These are phyloP conservation scores for Laticauda colubrina DNA, from an alignment of 2,113 vertebrate species.

Conservation along the genomic window DNA sequence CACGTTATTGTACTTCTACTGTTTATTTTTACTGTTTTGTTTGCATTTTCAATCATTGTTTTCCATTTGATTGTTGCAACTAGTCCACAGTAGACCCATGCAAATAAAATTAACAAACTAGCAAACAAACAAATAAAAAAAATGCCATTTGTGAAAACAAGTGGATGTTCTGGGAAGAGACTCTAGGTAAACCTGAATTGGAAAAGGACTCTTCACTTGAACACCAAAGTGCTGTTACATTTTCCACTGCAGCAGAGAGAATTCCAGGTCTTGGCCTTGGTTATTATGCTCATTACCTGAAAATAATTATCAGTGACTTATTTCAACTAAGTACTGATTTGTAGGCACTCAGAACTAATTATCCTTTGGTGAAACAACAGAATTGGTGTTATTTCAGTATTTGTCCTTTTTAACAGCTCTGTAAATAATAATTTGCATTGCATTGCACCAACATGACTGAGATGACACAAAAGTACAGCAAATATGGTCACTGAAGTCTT, in stretches of 20 bases:
- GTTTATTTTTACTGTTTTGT: not conserved
- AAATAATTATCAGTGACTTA: not conserved
- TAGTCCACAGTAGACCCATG: not conserved
- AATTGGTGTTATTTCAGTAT: not conserved
- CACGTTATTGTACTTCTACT: not conserved
- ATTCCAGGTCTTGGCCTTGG: not conserved
- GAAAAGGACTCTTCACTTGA: not conserved
- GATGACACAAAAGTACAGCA: conserved; percentile 10
- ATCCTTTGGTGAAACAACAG: not conserved
- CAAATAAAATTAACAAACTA: not conserved
- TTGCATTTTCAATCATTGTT: not conserved
- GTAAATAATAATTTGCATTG: not conserved
- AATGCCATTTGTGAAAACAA: not conserved
- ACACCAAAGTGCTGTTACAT: not conserved
- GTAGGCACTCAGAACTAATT: not conserved
- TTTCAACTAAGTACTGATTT: not conserved
- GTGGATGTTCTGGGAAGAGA: not conserved
- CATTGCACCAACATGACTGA: not conserved
- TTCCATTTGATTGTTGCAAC: not conserved
- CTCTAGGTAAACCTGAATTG: not conserved
- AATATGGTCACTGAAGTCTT: conserved; percentile 32
- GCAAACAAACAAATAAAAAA: not conserved
- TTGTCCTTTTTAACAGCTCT: not conserved
- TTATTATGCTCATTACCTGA: not conserved
- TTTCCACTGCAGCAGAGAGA: not conserved